Base-by-base conservation (phyloP, 1,140 invertebrate genomes). In the Drosophila pandora region DNA sequence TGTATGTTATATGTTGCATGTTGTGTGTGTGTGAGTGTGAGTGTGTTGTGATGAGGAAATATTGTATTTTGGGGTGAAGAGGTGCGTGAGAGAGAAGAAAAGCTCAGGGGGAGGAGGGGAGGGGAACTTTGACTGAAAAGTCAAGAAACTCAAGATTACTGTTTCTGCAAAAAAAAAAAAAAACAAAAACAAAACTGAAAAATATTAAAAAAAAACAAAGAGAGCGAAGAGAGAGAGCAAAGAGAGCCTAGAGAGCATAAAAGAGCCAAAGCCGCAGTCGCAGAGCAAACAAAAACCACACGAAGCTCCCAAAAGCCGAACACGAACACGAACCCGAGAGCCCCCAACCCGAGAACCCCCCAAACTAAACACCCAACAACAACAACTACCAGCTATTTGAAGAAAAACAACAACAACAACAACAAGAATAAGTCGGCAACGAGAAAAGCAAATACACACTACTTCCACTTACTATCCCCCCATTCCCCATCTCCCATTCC, bases 361-460 rank as follows among this genome's bases (percentile, higher is more conserved):
- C 49, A 13, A 41, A 52, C 25, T n/a, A 13, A 21, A 28, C 28
- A 32, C 53, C 39, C 45, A 55, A 32, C 49, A 52, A 57, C 28
- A 73, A 62, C 69, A 49, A 75, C 55, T 73, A 83, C 56, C 58
- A 55, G 81, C 81, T 85, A 85, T 84, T 84, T 84, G 76, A 84
- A 84, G 73, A 79, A 59, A 76, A 55, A 32, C 49, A 52, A 57
- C 28, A 73, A 62, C 69, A 49, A 75, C 55, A 76, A 67, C 52
- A 63, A 77, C 63, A 48, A 25, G 9, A 63, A 57, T 22, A 55
- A 75, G 63, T 61, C 80, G 76, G 73, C 73, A 6, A 34, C 32
- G 64, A 74, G 73, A 87, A 85, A 85, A 87, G 79, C 81, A 85
- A 87, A 85, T 85, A 85, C 82, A 87, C 82, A 71, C 82, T 81